A percentile compares a stretch with the other conserved stretches of the same genome.
phyloP scores from a whole-genome alignment of 2,888 invertebrate genomes.

The Lissonota sp. region DNA sequence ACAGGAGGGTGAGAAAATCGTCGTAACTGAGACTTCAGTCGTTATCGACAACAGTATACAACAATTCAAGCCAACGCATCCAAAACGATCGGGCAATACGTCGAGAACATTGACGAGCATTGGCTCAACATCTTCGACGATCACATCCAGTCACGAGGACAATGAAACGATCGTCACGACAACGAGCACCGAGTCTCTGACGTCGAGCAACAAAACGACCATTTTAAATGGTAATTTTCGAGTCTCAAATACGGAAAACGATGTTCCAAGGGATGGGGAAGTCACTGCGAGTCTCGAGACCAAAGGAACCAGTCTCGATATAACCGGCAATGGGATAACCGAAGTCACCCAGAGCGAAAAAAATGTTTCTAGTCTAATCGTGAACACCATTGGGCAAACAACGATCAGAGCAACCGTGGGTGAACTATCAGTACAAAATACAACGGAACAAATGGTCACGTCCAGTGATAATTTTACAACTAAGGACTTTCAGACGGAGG shows the following conservation, averaged over 20 bases:
- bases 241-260: conserved; percentile 55
- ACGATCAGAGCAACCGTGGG: conserved; percentile 41
- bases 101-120: conserved; percentile 44
- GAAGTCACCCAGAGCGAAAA: conserved; percentile 63
- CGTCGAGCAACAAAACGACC: conserved; percentile 24
- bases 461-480: conserved; percentile 1
- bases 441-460: conserved; percentile 47
- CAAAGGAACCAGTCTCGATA: conserved; percentile 66
- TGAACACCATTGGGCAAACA: background rate
- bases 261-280: conserved; percentile 57
- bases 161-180: conserved; percentile 23
- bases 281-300: conserved; percentile 45
- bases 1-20: conserved; percentile 69
- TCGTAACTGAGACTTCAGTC: conserved; percentile 75
- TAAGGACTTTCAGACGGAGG: conserved; percentile 66
- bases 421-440: conserved; percentile 33
- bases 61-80: conserved; percentile 71
- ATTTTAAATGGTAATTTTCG: background rate
- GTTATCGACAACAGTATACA: conserved; percentile 75
- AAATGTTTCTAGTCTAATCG: conserved; percentile 20
- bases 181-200: conserved; percentile 22
- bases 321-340: conserved; percentile 73
- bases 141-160: conserved; percentile 3
- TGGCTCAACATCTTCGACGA: conserved; percentile 2
- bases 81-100: conserved; percentile 69